A percentile compares a stretch with the other conserved stretches of the same genome.
Evolutionary conservation across 2,888 invertebrate species (phyloP).

Genomic region (Lycophotia porphyrea): DNA sequence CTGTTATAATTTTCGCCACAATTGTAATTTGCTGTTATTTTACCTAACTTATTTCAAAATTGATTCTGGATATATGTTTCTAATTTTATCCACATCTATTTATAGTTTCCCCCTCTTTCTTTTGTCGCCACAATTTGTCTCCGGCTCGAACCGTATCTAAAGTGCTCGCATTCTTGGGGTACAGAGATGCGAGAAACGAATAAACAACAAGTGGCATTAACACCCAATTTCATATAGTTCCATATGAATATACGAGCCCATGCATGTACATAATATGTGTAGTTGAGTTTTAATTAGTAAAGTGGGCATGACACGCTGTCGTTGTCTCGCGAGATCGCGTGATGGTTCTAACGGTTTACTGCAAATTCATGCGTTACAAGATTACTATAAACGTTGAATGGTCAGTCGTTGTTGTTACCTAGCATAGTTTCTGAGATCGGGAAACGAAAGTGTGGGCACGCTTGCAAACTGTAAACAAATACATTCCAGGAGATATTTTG

Average conservation of each 20-base stretch:
- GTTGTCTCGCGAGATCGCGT: constrained; percentile 77
- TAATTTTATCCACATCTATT: constrained; percentile 42
- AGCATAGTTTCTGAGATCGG: constrained; percentile 43
- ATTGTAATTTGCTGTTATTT: neutral
- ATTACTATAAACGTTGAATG: constrained; percentile 68
- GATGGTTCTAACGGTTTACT: constrained; percentile 75
- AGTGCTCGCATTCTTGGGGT: constrained; percentile 32
- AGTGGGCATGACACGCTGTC: constrained; percentile 78
- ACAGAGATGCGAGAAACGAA: constrained; percentile 29
- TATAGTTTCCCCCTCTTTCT: constrained; percentile 57
- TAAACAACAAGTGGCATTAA: constrained; percentile 41
- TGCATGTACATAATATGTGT: constrained; percentile 45
- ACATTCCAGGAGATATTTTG: constrained; percentile 40
- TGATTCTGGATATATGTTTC: constrained; percentile 12
- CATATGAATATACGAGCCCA: constrained; percentile 41
- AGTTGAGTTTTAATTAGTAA: constrained; percentile 81
- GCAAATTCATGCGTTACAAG: constrained; percentile 74
- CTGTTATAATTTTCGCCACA: neutral
- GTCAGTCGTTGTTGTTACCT: constrained; percentile 59
- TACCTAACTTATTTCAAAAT: constrained; percentile 6
- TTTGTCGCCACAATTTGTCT: constrained; percentile 59
- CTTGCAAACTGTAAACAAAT: constrained; percentile 47
- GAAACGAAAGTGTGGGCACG: constrained; percentile 42
- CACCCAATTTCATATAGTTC: constrained; percentile 48
- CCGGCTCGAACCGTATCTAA: constrained; percentile 34